phyloP scores from a whole-genome alignment of 2,797 vertebrate species.

The Danio tinwini region DNA sequence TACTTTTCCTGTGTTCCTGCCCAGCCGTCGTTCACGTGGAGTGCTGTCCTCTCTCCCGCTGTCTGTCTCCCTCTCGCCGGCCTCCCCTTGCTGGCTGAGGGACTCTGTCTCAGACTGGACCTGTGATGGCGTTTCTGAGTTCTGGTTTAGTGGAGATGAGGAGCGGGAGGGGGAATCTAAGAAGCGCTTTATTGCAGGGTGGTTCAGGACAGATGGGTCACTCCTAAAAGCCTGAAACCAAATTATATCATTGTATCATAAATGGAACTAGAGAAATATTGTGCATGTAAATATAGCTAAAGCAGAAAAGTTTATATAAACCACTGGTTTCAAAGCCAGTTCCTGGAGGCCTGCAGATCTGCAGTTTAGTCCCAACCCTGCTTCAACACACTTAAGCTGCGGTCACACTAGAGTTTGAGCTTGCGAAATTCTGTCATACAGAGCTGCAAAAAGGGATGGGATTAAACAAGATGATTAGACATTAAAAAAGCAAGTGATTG shows the following conservation, averaged over 20 bases:
- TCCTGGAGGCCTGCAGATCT: too few species aligned
- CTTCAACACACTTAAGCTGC: too few species aligned
- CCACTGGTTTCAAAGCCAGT: too few species aligned
- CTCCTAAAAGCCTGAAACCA: slow-evolving; percentile 80
- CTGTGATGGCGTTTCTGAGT: slow-evolving; percentile 91
- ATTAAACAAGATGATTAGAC: too few species aligned
- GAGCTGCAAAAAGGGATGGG: too few species aligned
- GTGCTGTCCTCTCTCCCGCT: slow-evolving; percentile 78
- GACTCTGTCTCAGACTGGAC: slow-evolving; percentile 94
- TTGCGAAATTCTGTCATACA: too few species aligned
- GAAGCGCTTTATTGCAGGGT: slow-evolving; percentile 95
- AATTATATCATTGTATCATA: not conserved
- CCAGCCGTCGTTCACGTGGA: slow-evolving; percentile 58
- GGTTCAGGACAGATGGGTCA: slow-evolving; percentile 90
- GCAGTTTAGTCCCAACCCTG: too few species aligned
- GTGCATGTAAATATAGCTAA: not conserved
- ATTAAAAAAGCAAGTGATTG: too few species aligned
- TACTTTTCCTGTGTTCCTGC: slow-evolving; percentile 85
- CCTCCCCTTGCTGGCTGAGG: slow-evolving; percentile 89
- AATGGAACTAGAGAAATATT: not conserved
- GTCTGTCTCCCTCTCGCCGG: slow-evolving; percentile 86
- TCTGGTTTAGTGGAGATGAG: slow-evolving; percentile 95
- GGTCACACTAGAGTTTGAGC: too few species aligned
- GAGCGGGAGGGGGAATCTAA: slow-evolving; percentile 95
- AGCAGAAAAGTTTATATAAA: too few species aligned